Evolutionary conservation across 2,888 invertebrate species (phyloP).

Genomic region (Artemia sinica): DNA sequence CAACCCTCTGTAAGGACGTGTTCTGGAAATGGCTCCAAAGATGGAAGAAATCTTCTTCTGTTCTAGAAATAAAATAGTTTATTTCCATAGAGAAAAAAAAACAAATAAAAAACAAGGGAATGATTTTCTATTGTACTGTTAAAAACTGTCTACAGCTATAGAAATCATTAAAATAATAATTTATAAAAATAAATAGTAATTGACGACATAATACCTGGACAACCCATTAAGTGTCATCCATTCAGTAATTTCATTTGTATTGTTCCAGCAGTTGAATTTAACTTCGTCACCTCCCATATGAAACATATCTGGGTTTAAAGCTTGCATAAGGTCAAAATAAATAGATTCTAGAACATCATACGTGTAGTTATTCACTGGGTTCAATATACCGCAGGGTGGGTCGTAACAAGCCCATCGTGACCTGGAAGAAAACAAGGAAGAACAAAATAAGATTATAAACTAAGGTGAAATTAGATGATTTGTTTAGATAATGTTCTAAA

Average conservation of each 20-base stretch:
- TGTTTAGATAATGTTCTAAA: too few relatives aligned
- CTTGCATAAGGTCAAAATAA: conserved; percentile 53
- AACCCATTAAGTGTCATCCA: conserved; percentile 40
- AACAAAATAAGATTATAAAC: too few relatives aligned
- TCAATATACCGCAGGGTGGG: conserved; percentile 67
- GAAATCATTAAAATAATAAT: too few relatives aligned
- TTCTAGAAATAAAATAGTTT: conserved; percentile 24
- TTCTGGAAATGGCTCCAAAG: conserved; percentile 58
- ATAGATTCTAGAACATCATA: conserved; percentile 50
- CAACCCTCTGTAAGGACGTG: conserved; percentile 42
- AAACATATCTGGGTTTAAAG: conserved; percentile 55
- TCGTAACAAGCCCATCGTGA: conserved; percentile 34
- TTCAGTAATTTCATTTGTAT: conserved; percentile 44
- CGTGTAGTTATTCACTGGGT: conserved; percentile 51
- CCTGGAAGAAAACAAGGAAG: not conserved
- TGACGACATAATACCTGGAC: not conserved
- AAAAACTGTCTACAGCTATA: too few relatives aligned
- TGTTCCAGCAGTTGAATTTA: conserved; percentile 59
- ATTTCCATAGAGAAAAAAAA: not conserved
- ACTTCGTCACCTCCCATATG: conserved; percentile 80
- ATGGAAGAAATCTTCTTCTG: conserved; percentile 42
- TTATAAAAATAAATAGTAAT: too few relatives aligned
- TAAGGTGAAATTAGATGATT: too few relatives aligned
- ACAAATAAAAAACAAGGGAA: too few relatives aligned
- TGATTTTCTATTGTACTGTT: too few relatives aligned